Evolutionary conservation across 2,888 invertebrate genomes (phyloP).

Genomic region (Drosophila limbata): DNA sequence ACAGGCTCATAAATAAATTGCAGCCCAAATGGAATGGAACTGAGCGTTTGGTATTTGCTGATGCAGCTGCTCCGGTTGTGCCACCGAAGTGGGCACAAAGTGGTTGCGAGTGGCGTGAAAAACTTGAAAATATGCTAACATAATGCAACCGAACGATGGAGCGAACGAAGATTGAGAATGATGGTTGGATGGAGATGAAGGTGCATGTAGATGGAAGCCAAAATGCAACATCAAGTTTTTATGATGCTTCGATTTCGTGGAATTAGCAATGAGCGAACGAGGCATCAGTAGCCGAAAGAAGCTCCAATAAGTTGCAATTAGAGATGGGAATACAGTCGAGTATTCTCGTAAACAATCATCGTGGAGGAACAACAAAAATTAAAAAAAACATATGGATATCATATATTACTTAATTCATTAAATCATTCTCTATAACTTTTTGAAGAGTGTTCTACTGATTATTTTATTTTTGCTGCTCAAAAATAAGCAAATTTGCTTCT

Average conservation of each 20-base stretch:
- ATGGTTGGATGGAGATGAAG: slow-evolving; percentile 8
- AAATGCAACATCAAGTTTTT: slow-evolving; percentile 71
- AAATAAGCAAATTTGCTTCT: too few species aligned
- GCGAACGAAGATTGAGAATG: slow-evolving; percentile 1
- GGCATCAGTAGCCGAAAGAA: slow-evolving; percentile 30
- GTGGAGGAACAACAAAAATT: too few species aligned
- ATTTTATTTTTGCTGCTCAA: too few species aligned
- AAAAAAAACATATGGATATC: too few species aligned
- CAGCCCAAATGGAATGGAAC: slow-evolving; percentile 48
- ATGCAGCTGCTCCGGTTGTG: slow-evolving; percentile 50
- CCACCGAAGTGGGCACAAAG: slow-evolving; percentile 55
- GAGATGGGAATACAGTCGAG: too few species aligned
- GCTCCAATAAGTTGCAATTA: slow-evolving; percentile 16
- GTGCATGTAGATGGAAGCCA: background rate
- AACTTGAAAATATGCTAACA: slow-evolving; percentile 72
- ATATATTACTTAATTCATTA: too few species aligned
- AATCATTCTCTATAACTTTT: too few species aligned
- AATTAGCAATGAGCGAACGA: slow-evolving; percentile 76
- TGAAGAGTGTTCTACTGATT: too few species aligned
- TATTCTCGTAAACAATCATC: too few species aligned
- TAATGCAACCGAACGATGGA: slow-evolving; percentile 47
- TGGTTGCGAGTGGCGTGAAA: slow-evolving; percentile 62
- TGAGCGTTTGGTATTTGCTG: slow-evolving; percentile 30
- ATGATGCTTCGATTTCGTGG: slow-evolving; percentile 83
- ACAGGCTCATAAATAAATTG: slow-evolving; percentile 75